These are phyloP conservation scores for Zeuzera pyrina DNA, from an alignment of 2,888 invertebrate species.

Conservation along the genomic window DNA sequence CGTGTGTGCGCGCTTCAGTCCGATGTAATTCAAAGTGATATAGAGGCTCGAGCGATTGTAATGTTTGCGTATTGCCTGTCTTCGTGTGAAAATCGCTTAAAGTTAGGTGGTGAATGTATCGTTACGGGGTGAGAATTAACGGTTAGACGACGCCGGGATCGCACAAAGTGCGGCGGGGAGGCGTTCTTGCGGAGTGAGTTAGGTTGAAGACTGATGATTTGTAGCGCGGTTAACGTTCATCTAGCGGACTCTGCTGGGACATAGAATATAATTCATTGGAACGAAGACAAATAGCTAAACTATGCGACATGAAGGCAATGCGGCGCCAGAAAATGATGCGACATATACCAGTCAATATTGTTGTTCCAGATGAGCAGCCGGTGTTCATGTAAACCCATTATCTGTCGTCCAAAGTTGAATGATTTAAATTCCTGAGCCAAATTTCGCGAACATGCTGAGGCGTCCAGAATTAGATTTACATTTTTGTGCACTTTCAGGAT, in stretches of 20 bases:
- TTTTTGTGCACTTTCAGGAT: too few species aligned
- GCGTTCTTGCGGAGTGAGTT: conserved; percentile 44
- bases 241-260: conserved; percentile 38
- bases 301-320: conserved; percentile 25
- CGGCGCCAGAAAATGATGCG: conserved; percentile 1
- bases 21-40: conserved; percentile 30
- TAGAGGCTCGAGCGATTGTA: conserved; percentile 34
- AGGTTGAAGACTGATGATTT: conserved; percentile 49
- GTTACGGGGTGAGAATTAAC: conserved; percentile 42
- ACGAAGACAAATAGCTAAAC: conserved; percentile 36
- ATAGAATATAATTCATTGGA: conserved; percentile 41
- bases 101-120: conserved; percentile 28
- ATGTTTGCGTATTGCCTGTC: conserved; percentile 32
- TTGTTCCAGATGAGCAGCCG: too few species aligned
- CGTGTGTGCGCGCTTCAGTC: conserved; percentile 41
- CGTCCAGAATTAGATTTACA: neutral
- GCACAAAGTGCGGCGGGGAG: conserved; percentile 19
- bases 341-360: too few species aligned
- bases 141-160: conserved; percentile 29
- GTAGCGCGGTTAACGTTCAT: conserved; percentile 54
- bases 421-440: conserved; percentile 6
- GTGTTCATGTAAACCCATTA: too few species aligned
- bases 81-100: conserved; percentile 41
- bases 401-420: conserved; percentile 15
- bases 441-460: conserved; percentile 5